Conservation (phyloP, 2,888 invertebrate genomes). For the Lepidocyrtoides sp. region DNA sequence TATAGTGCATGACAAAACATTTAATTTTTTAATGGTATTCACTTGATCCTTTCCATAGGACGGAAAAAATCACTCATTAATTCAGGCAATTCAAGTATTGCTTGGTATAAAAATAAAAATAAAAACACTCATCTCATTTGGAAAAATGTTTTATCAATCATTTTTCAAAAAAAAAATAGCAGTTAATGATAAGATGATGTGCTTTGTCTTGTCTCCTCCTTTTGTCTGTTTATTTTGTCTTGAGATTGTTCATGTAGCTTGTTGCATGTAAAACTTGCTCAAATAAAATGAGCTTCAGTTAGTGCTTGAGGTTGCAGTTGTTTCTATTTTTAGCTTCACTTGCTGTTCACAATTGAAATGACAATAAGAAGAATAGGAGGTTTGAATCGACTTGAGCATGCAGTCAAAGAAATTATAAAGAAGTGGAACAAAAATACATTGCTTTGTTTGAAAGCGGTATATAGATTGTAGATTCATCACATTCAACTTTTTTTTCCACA, state of each 20-base stretch:
- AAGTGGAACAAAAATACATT: neutral
- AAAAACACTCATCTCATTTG: neutral
- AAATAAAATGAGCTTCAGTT: neutral
- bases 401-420: neutral
- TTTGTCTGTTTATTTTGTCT: conserved; percentile 33
- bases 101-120: neutral
- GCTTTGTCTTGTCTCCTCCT: conserved; percentile 18
- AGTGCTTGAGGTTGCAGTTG: conserved; percentile 57
- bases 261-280: conserved; percentile 8
- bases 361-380: conserved; percentile 60
- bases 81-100: neutral
- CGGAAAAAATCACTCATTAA: too few species aligned
- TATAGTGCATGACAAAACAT: too few species aligned
- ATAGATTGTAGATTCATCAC: neutral
- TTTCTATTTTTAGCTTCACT: conserved; percentile 70
- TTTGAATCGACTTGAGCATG: too few species aligned
- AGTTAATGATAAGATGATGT: conserved; percentile 6
- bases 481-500: neutral
- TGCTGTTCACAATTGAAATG: conserved; percentile 66
- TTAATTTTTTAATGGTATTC: too few species aligned
- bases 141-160: neutral
- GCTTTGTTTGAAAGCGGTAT: neutral
- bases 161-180: neutral
- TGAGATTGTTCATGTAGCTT: too few species aligned
- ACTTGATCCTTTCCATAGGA: too few species aligned